Conservation (phyloP, 2,113 vertebrate genomes). For the Pelobates fuscus region DNA sequence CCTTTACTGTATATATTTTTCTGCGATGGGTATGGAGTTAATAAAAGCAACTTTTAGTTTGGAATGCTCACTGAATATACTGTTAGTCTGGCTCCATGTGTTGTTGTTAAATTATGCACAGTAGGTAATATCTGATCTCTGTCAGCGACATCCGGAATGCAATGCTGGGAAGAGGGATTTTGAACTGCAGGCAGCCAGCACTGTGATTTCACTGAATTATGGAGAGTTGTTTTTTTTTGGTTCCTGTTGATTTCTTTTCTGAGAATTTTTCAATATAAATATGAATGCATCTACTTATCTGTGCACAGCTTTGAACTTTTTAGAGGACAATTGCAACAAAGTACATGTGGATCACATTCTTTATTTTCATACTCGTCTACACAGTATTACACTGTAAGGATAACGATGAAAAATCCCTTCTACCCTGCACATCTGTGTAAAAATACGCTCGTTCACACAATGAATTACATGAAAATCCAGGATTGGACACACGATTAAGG, state of each 20-base stretch:
- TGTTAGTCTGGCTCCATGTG: constrained; percentile 38
- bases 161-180: constrained; percentile 31
- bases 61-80: constrained; percentile 40
- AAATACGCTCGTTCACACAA: too few species aligned
- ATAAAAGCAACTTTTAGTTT: constrained; percentile 36
- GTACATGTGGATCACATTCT: too few species aligned
- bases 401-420: too few species aligned
- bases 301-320: neutral
- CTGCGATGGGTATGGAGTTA: constrained; percentile 33
- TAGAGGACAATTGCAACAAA: neutral
- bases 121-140: constrained; percentile 48
- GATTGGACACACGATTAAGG: too few species aligned
- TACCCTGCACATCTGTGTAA: too few species aligned
- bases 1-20: constrained; percentile 13
- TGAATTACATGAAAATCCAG: too few species aligned
- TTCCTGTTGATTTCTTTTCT: neutral
- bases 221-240: constrained; percentile 4
- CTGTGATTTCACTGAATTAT: constrained; percentile 43
- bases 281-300: neutral
- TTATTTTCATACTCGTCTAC: too few species aligned
- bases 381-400: too few species aligned
- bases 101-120: constrained; percentile 47
- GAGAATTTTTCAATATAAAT: neutral
- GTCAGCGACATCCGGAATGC: constrained; percentile 44
- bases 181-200: constrained; percentile 36